phyloP scores from a whole-genome alignment of 2,113 vertebrate genomes.

The Thunnus thynnus region DNA sequence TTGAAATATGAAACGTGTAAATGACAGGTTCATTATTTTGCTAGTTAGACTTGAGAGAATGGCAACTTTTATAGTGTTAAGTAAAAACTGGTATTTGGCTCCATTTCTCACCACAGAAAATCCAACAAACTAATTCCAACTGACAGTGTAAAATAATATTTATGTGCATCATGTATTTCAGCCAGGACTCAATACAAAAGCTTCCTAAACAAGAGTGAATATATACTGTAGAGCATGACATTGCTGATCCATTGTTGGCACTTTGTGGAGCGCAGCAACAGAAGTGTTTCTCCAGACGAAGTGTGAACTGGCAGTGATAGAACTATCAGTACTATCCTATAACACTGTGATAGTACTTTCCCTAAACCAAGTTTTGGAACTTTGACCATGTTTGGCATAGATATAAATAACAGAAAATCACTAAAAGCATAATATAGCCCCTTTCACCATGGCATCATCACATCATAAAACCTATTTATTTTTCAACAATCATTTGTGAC shows the following conservation, averaged over 20 bases:
- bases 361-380: no score
- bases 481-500: no score
- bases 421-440: no score
- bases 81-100: background rate
- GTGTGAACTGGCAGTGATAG: background rate
- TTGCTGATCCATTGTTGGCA: background rate
- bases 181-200: background rate
- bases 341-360: no score
- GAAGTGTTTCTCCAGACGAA: background rate
- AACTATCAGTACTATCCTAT: no score
- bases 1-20: background rate
- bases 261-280: background rate
- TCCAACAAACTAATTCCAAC: background rate
- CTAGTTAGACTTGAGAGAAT: no score
- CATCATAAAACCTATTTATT: no score
- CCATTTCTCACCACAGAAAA: background rate
- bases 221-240: background rate
- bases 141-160: background rate
- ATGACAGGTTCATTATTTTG: background rate
- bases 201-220: background rate
- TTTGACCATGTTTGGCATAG: no score
- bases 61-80: no score
- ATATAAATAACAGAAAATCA: no score
- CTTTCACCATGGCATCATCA: no score
- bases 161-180: no score